A percentile compares a stretch with the other conserved stretches of the same genome.
Evolutionary conservation across 2,888 invertebrate genomes (phyloP).

Genomic region (Dynastes grantii): DNA sequence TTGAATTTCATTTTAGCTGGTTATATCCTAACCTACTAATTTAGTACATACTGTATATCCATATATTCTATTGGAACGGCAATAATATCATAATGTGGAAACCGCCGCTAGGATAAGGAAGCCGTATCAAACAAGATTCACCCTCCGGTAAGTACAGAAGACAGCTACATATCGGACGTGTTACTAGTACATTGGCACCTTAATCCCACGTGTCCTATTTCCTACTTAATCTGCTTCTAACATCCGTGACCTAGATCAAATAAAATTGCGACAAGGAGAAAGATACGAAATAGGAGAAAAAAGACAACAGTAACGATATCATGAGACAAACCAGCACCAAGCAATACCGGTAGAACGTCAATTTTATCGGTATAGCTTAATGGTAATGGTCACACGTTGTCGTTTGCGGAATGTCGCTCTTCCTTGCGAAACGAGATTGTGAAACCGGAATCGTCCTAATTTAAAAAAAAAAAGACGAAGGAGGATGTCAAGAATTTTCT

Average conservation of each 20-base stretch:
- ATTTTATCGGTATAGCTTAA: not conserved
- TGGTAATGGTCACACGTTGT: not conserved
- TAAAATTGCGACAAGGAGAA: not conserved
- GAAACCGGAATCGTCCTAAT: too few relatives aligned
- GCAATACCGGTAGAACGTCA: not conserved
- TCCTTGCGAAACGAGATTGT: too few relatives aligned
- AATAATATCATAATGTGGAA: too few relatives aligned
- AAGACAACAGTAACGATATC: not conserved
- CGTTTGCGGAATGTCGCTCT: not conserved
- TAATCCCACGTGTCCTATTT: slow-evolving; percentile 36
- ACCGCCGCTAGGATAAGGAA: not conserved
- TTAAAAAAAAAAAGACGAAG: too few relatives aligned
- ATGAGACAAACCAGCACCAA: not conserved
- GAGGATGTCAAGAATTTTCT: too few relatives aligned
- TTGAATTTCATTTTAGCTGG: too few relatives aligned
- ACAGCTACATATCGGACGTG: not conserved
- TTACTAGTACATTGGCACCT: slow-evolving; percentile 36
- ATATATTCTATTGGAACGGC: too few relatives aligned
- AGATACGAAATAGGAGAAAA: not conserved
- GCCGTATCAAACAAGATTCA: not conserved
- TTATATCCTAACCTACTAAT: too few relatives aligned
- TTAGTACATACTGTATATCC: too few relatives aligned
- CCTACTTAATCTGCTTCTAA: slow-evolving; percentile 32
- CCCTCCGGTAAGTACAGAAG: not conserved
- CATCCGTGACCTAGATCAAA: slow-evolving; percentile 45